Base-by-base conservation (phyloP, 2,888 invertebrate genomes). In the Rapana venosa region DNA sequence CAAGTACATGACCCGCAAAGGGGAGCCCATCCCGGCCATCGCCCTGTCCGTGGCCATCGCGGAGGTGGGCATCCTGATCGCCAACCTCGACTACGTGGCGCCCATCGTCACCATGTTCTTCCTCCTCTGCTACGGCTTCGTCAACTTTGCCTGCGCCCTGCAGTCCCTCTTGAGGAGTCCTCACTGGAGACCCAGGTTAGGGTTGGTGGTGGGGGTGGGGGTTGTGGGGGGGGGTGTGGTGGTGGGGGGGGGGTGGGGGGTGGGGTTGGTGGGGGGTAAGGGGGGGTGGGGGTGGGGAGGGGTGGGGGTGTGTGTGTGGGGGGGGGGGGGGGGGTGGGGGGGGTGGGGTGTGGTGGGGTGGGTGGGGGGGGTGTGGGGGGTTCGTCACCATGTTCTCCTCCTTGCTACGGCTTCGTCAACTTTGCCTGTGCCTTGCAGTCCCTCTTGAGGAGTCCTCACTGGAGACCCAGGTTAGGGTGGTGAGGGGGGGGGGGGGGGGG, bases 371-470 rank as follows among this genome's bases (percentile, higher is more conserved):
- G n/a, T n/a, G n/a, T n/a, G n/a, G n/a, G n/a, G n/a, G n/a, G n/a
- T n/a, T 99, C 90, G 97, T 99, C 36, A 99, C 99, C 90, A 99
- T 99, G 95, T 99, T 99, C 97, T 99, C 99, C 97, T 97, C 99
- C 99, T 99, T 99, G 99, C 96, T 99, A 99, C 96, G 98, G 99
- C 89, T 99, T 99, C 96, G 99, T 99, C 30, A 99, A 99, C 96
- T 97, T 99, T 89, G 99, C 99, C 58, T 99, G 99, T 96, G 99
- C 99, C 89, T 97, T 99, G 87, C 99, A 99, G 97, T 99, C 99
- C 0, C 97, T 99, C 20, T 97, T 99, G 66, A 95, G 96, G 87
- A 94, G 99, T 35, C 99, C 99, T 20, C 99, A 99, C 96, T 99
- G 99, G 99, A 97, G 99, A 92, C 99, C 99, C 5, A 97, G 99